Conservation (phyloP, 2,888 invertebrate species). For the Strigamia transsilvanica region DNA sequence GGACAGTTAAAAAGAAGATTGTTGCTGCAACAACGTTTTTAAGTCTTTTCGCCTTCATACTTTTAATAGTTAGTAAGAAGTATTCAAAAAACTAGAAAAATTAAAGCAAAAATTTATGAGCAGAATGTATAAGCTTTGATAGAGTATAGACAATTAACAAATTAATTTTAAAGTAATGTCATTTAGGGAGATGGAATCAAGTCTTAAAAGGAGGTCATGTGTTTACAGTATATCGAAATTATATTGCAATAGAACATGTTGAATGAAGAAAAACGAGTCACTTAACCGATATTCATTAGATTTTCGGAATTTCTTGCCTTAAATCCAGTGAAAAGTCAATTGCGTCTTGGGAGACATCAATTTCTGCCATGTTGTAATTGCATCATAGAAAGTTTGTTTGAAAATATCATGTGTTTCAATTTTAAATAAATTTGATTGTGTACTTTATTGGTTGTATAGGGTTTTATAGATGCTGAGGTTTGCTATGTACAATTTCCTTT, state of each 20-base stretch:
- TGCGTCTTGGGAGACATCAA: conserved; percentile 1
- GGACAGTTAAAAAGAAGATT: neutral
- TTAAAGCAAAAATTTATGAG: too few species aligned
- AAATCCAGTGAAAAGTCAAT: neutral
- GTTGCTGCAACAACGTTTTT: neutral
- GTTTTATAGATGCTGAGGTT: neutral
- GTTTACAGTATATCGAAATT: neutral
- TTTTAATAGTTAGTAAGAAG: too few species aligned
- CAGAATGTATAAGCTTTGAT: too few species aligned
- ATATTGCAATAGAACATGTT: neutral
- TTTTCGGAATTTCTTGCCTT: neutral
- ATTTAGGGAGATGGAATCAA: too few species aligned
- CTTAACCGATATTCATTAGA: neutral
- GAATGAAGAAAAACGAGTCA: neutral
- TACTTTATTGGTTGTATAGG: neutral
- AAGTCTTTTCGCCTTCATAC: neutral
- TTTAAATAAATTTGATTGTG: neutral
- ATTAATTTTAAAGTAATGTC: too few species aligned
- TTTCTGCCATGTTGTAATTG: neutral
- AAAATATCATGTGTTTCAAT: neutral
- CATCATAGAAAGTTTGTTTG: neutral
- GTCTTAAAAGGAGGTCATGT: too few species aligned
- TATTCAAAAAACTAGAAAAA: too few species aligned
- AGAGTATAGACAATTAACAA: too few species aligned
- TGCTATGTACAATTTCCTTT: conserved; percentile 5